Percentiles rank a stretch among this genome's conserved stretches.
Conservation (phyloP, 2,113 vertebrate genomes). For the Indri indri region DNA sequence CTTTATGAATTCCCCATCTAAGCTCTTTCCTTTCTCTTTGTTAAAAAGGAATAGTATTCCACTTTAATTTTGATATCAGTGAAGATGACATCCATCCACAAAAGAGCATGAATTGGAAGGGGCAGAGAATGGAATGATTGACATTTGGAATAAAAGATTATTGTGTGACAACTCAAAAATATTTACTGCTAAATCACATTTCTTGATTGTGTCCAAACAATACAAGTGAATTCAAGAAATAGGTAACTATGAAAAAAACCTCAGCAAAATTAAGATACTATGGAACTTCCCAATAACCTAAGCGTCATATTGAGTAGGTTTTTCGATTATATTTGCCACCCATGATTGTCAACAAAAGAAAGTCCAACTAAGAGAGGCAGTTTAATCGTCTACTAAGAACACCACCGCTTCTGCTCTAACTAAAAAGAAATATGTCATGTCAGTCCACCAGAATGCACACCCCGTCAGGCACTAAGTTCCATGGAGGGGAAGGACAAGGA, state of each 20-base stretch:
- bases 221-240: conserved; percentile 14
- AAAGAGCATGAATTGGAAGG: not conserved
- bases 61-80: conserved; percentile 50
- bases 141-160: conserved; percentile 55
- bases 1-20: conserved; percentile 25
- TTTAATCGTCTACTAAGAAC: not conserved
- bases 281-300: conserved; percentile 42
- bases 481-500: not conserved
- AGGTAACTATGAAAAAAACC: not conserved
- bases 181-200: conserved; percentile 62
- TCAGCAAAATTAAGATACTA: conserved; percentile 33
- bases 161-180: not conserved
- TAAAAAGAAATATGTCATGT: not conserved
- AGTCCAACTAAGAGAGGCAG: not conserved
- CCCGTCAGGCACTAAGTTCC: not conserved
- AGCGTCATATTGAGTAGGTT: conserved; percentile 44
- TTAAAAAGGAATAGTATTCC: conserved; percentile 35
- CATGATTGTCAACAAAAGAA: not conserved
- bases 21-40: conserved; percentile 49
- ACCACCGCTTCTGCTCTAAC: not conserved
- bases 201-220: not conserved
- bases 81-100: conserved; percentile 34
- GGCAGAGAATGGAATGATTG: not conserved
- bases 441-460: not conserved
- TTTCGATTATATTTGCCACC: not conserved